A percentile compares a stretch with the other conserved stretches of the same genome.
Conservation (phyloP, 64 coral and sea anemone species). For the Dendrophyllia cribrosa region DNA sequence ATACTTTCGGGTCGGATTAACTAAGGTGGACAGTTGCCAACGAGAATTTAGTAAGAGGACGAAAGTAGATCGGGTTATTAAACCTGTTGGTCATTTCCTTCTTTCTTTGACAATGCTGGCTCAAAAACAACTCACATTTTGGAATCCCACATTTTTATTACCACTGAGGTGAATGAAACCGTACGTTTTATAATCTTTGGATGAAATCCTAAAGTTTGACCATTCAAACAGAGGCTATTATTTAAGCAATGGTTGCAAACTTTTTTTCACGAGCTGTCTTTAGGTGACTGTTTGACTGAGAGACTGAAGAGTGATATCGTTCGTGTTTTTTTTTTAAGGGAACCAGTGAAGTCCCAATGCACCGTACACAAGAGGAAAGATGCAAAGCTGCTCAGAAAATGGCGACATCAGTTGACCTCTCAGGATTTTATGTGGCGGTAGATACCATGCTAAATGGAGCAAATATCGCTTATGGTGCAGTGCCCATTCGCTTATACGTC, state of each 20-base stretch:
- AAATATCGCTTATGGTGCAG: constrained; percentile 86
- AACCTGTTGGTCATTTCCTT: background rate
- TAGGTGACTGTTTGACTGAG: no score
- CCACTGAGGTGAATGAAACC: no score
- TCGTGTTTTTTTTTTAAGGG: constrained; percentile 31
- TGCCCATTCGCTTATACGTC: constrained; percentile 85
- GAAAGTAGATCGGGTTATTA: background rate
- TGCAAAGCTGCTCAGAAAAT: constrained; percentile 51
- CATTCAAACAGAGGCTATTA: no score
- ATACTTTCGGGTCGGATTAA: no score
- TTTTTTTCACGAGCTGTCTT: no score
- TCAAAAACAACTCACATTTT: background rate
- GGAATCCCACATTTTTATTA: no score
- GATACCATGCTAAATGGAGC: constrained; percentile 82
- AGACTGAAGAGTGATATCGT: background rate
- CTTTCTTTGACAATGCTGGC: background rate
- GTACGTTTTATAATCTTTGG: no score
- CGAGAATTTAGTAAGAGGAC: background rate
- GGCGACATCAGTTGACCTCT: constrained; percentile 33
- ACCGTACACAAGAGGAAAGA: constrained; percentile 72
- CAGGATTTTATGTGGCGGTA: constrained; percentile 36
- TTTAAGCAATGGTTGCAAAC: no score
- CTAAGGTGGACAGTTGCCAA: background rate
- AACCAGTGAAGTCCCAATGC: constrained; percentile 58
- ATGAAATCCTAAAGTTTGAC: no score